These are phyloP conservation scores for Scomber scombrus DNA, from an alignment of 2,113 vertebrate species.

Conservation along the genomic window DNA sequence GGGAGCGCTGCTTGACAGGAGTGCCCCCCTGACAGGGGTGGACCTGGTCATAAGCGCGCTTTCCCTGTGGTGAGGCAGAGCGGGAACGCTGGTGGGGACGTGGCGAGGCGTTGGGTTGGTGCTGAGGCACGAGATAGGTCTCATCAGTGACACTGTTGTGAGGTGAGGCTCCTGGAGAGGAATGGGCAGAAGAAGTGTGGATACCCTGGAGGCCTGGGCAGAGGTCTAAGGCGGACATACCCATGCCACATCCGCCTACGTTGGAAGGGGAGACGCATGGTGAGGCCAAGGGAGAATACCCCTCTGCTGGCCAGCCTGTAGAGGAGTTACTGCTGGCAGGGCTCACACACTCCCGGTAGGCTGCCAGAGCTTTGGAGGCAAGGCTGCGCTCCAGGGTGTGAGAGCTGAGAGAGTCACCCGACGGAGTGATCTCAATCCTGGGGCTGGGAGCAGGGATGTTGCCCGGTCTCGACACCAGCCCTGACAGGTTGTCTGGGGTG, in stretches of 20 bases:
- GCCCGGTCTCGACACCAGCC: constrained; percentile 75
- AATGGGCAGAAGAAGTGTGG: constrained; percentile 92
- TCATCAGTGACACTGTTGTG: constrained; percentile 92
- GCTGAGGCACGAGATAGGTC: constrained; percentile 88
- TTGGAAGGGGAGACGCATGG: constrained; percentile 92
- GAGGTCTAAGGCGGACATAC: constrained; percentile 89
- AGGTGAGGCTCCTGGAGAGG: constrained; percentile 95
- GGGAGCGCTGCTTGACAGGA: constrained; percentile 86
- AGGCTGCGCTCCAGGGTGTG: constrained; percentile 85
- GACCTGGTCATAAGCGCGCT: constrained; percentile 89
- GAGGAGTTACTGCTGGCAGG: constrained; percentile 98
- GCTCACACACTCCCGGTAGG: constrained; percentile 95
- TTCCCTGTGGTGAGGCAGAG: constrained; percentile 93
- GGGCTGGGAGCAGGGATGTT: constrained; percentile 89
- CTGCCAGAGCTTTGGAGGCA: constrained; percentile 79
- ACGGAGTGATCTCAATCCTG: constrained; percentile 98
- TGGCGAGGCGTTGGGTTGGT: constrained; percentile 42
- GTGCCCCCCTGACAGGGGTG: constrained; percentile 82
- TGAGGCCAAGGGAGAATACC: constrained; percentile 89
- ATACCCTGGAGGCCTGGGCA: constrained; percentile 93
- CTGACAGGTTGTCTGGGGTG: constrained; percentile 77
- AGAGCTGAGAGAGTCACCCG: constrained; percentile 90
- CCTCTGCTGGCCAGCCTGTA: constrained; percentile 94
- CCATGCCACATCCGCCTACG: constrained; percentile 68
- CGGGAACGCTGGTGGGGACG: constrained; percentile 89